Percentiles rank a stretch among this genome's conserved stretches.
These are phyloP conservation scores for Chionis minor DNA, from an alignment of 2,113 vertebrate species.

Conservation along the genomic window DNA sequence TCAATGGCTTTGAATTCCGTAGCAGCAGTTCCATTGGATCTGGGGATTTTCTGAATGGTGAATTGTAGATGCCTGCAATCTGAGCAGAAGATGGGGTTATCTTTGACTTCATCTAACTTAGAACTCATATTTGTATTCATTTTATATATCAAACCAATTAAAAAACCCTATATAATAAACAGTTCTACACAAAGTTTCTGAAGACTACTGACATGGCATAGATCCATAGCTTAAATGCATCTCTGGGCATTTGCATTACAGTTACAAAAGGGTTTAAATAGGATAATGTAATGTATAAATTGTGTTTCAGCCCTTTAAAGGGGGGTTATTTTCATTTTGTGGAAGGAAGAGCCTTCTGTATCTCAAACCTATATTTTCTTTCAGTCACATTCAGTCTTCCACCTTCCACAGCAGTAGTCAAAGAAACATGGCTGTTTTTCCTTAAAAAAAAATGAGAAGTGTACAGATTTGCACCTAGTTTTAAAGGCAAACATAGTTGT, in stretches of 20 bases:
- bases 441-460: neutral
- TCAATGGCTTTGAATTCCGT: conserved; percentile 77
- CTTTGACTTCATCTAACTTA: neutral
- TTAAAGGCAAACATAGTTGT: neutral
- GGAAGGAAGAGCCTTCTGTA: neutral
- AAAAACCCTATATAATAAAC: neutral
- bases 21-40: conserved; percentile 88
- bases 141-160: neutral
- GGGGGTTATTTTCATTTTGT: neutral
- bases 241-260: neutral
- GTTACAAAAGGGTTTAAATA: neutral
- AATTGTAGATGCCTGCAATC: conserved; percentile 91
- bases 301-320: neutral
- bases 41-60: conserved; percentile 82
- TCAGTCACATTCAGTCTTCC: neutral
- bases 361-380: neutral
- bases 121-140: neutral
- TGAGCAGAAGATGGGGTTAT: conserved; percentile 46
- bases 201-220: neutral
- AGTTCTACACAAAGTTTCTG: neutral
- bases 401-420: neutral
- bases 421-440: neutral
- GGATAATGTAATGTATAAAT: neutral
- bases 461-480: neutral
- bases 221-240: neutral